Evolutionary conservation across 2,797 vertebrate genomes (phyloP), one percentile per base, ranked within the genome.

Genomic region (Calcarius lapponicus): DNA sequence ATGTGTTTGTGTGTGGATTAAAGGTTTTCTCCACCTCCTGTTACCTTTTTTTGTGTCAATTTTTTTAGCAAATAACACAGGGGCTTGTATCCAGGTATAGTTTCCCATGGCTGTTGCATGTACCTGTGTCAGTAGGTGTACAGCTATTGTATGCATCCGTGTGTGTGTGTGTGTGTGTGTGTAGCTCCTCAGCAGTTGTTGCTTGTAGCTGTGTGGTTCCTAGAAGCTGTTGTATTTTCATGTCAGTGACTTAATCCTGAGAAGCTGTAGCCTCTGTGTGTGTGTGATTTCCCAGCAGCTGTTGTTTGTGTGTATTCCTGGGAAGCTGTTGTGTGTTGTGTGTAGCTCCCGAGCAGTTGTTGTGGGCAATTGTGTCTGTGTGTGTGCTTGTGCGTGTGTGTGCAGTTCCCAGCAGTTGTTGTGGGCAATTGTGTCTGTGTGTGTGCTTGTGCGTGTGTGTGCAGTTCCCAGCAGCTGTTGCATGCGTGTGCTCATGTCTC

Each of bases 391-490:
- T 14, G 38, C 51, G 38, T 45, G 73, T 38, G 85, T 53, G 87
- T 69, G 85, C 82, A 12, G 87, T 2, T 80, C 50, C 74, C 88
- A 34, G 96, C 95, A 94, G 96, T 91, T 86, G 91, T 64, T 69
- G 75, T 24, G 40, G 54, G 40, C 75, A 36, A 40, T 48, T 45
- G 58, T 79, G 32, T 57, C 32, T 36, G 32, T 29, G 32, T 43
- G 51, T 73, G 26, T 60, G 58, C 28, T 66, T 56, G 64, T 14
- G 38, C 51, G 38, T 45, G 73, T 38, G 85, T 53, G 87, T 69
- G 85, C 82, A 12, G 87, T 2, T 80, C 50, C 74, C 88, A 34
- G 96, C 95, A 94, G 96, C 95, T 96, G 95, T 95, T 95, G 93
- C 96, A 94, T 91, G 81, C 22, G 21, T 86, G 92, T 81, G 94